Evolutionary conservation across 1,140 invertebrate species (phyloP), one percentile per base, ranked within the genome.

Genomic region (Zeugodacus cucurbitae): DNA sequence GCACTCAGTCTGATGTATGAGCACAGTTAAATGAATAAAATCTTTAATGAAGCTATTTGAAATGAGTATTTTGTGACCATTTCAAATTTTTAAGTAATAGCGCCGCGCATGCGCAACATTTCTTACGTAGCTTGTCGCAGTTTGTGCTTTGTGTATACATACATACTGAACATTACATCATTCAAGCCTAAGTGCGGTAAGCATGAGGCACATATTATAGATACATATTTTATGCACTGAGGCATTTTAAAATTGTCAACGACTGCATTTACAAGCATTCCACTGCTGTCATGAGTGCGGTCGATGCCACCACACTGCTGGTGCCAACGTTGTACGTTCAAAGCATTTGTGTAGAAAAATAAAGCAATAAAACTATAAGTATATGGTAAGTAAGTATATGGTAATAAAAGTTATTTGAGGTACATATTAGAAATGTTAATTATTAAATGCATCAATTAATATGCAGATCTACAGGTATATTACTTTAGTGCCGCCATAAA

Each of bases 401-500:
- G n/a, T n/a, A n/a, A n/a, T n/a, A n/a, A n/a, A n/a, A n/a, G n/a
- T n/a, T n/a, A n/a, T n/a, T n/a, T n/a, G n/a, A n/a, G n/a, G n/a
- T n/a, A n/a, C n/a, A 82, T 82, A 10, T 26, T 44, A 82, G 22
- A 82, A 74, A n/a, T 26, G 64, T 26, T 17, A 29, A 32, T 67
- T 32, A 29, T 67, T 67, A 67, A 67, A 48, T 82, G 74, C 74
- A 82, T 82, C 74, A 44, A 26, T 82, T 82, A 44, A 26, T 82
- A 48, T 3, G 11, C 41, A 82, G 26, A 14, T 82, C n/a, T 82
- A n/a, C n/a, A n/a, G n/a, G n/a, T n/a, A 26, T 48, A 82, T 82
- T 48, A 26, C 74, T 48, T 82, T 82, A 70, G 11, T 70, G 17
- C 6, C 41, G 26, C 37, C 32, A 11, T 82, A 3, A 10, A n/a